These are phyloP conservation scores for Halcyon malimbica DNA, from an alignment of 2,113 vertebrate genomes.

Conservation along the genomic window DNA sequence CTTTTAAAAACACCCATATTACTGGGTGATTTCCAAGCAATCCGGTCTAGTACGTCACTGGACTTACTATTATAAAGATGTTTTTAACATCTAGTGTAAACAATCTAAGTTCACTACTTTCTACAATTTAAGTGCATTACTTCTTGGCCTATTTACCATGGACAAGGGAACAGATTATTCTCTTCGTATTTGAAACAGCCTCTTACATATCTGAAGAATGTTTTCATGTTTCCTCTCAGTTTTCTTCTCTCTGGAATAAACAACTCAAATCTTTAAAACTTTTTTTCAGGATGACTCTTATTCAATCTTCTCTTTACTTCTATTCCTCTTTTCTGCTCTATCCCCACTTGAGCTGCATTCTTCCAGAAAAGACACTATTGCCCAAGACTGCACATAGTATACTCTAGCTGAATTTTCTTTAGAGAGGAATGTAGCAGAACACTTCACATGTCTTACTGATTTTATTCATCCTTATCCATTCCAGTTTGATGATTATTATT, in stretches of 20 bases:
- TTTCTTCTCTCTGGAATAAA: slow-evolving; percentile 34
- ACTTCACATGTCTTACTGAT: background rate
- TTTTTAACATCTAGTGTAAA: slow-evolving; percentile 31
- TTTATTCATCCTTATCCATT: background rate
- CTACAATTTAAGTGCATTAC: background rate
- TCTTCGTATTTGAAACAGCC: background rate
- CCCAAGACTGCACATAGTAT: background rate
- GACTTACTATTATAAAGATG: slow-evolving; percentile 1
- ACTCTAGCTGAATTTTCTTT: background rate
- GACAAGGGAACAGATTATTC: background rate
- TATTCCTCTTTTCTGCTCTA: background rate
- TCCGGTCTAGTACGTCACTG: background rate
- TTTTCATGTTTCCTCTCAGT: slow-evolving; percentile 14
- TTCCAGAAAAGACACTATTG: background rate
- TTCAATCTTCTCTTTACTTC: background rate
- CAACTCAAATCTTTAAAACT: background rate
- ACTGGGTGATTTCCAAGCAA: background rate
- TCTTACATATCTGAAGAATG: background rate
- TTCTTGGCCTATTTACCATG: background rate
- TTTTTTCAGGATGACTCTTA: background rate
- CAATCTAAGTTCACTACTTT: background rate
- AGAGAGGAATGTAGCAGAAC: background rate
- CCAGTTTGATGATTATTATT: background rate
- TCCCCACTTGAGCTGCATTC: background rate
- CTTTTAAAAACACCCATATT: background rate